Evolutionary conservation across 2,113 vertebrate genomes (phyloP).

Genomic region (Uria lomvia): DNA sequence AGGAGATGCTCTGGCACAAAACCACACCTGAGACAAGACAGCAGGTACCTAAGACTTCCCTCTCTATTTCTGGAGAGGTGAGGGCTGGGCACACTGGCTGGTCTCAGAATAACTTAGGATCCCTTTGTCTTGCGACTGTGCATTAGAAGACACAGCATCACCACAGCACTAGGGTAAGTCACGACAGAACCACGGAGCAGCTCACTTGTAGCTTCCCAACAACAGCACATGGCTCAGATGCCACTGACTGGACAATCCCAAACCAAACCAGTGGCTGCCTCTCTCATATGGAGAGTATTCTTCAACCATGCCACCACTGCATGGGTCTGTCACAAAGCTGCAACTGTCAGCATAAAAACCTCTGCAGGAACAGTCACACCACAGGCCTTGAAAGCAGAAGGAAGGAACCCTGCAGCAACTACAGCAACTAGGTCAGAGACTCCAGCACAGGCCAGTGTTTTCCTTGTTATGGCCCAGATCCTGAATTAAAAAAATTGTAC

Average conservation of each 20-base stretch:
- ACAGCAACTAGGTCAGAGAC: no score
- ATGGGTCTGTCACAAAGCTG: fast-evolving
- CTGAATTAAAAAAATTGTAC: background rate
- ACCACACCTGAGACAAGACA: background rate
- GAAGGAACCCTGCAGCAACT: fast-evolving
- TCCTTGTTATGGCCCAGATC: background rate
- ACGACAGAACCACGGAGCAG: background rate
- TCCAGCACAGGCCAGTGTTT: background rate
- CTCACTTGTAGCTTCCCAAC: background rate
- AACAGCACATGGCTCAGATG: fast-evolving
- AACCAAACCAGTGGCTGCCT: background rate
- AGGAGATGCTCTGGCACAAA: background rate
- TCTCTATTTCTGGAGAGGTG: background rate
- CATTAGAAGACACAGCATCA: background rate
- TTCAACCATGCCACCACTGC: no score
- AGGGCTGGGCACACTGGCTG: background rate
- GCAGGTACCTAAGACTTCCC: background rate
- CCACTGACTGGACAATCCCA: background rate
- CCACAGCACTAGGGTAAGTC: no score
- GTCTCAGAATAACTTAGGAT: background rate
- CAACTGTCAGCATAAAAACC: background rate
- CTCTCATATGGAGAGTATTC: fast-evolving
- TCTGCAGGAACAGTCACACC: background rate
- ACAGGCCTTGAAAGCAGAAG: background rate
- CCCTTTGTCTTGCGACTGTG: background rate